Evolutionary conservation across 2,113 vertebrate genomes (phyloP), one percentile per base, ranked within the genome.

Genomic region (Parus major): DNA sequence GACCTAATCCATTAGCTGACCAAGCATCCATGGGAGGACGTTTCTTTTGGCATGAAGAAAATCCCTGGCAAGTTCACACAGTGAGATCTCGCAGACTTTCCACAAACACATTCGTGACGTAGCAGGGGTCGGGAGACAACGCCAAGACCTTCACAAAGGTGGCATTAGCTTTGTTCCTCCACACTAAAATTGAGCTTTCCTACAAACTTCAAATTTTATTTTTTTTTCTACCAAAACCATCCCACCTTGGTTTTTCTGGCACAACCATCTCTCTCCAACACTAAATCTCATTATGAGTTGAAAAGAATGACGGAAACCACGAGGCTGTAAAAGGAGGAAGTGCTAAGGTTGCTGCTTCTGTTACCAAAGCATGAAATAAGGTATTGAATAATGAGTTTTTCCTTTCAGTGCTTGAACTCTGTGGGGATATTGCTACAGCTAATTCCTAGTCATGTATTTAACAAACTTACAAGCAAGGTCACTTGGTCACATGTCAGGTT

Each of bases 351-450:
- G 79, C 77, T 93, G 88, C 81, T 90, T 78, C 80, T 82, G 73
- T 95, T 95, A 94, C 88, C 72, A 84, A 77, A 88, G 72, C 68
- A 71, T 78, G 92, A 97, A 94, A 70, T 88, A 88, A 81, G 50
- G 68, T 90, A 81, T 82, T 94, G 91, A 96, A 97, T 93, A 95
- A 92, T 84, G 83, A 94, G 82, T 22, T 92, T 90, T 86, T 8
- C 41, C 86, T 83, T 41, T 31, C 41, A 25, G 82, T 88, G 76
- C 91, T 86, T 86, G 83, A 86, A 82, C 28, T 88, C 31, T 88
- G 68, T 41, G 86, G 69, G 86, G 69, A 81, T 94, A 91, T 92
- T 97, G 91, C 91, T 95, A 84, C 91, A 94, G 86, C 72, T 71
- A 64, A 88, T 93, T 94, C 47, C 88, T 71, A 59, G 72, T 11